Conservation (phyloP, 2,113 vertebrate species). For the Dendrocopos noguchii region DNA sequence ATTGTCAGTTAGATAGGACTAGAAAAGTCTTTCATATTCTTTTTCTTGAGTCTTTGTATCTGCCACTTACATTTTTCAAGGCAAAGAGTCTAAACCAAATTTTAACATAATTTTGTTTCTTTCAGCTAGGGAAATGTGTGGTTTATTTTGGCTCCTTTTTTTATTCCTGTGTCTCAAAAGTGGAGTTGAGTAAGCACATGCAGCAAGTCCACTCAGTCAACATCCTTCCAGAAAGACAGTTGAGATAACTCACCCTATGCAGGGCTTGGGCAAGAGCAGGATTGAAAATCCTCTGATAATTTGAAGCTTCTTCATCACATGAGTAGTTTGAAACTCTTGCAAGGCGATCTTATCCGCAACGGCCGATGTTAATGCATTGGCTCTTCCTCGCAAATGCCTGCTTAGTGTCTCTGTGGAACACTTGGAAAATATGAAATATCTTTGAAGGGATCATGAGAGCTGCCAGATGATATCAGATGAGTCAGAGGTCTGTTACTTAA, state of each 20-base stretch:
- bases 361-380: not conserved
- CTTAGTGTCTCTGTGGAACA: slow-evolving; percentile 27
- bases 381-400: slow-evolving; percentile 23
- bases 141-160: not conserved
- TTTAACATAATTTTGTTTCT: not conserved
- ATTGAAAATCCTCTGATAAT: not conserved
- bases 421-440: slow-evolving; percentile 34
- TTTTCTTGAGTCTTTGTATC: not conserved
- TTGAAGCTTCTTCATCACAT: not conserved
- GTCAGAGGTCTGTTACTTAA: slow-evolving; percentile 65
- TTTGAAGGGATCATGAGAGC: slow-evolving; percentile 14
- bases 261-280: not conserved
- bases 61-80: not conserved
- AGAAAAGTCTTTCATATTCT: not conserved
- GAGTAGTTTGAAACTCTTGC: not conserved
- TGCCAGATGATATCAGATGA: slow-evolving; percentile 57
- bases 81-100: not conserved
- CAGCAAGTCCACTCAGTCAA: not conserved
- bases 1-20: not conserved
- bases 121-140: not conserved
- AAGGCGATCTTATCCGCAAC: not conserved
- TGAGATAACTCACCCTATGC: not conserved
- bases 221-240: not conserved
- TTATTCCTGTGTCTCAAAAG: not conserved
- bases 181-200: not conserved